Base-by-base conservation (phyloP, 2,888 invertebrate genomes). In the Lasioglossum calceatum region DNA sequence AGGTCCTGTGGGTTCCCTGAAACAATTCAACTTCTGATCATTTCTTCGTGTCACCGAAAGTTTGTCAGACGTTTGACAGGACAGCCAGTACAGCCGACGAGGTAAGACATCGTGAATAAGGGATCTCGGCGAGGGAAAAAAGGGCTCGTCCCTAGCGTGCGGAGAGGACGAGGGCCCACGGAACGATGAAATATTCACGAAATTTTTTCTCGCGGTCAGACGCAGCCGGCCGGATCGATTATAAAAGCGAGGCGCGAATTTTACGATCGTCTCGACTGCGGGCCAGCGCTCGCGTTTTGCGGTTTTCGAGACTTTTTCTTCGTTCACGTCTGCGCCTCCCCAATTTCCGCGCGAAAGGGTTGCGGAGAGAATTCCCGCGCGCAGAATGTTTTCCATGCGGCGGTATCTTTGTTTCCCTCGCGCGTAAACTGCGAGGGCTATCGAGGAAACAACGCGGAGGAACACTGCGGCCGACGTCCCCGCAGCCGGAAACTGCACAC, bases 181-280 rank as follows among this genome's bases (percentile, higher is more conserved):
- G 39, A 27, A 75, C 82, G 86, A 88, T 84, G 84, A 88, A 89
- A 88, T 88, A 88, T 88, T 88, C 82, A 82, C 5, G 82, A 86
- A 88, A 84, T 79, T 83, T 86, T 82, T 86, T 79, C 32, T 27
- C 73, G 27, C 67, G 74, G 47, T 47, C 36, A 72, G 42, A 58
- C 36, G 36, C 44, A 72, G 47, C n/a, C 72, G 61, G 70, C 67
- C 19, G 79, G 84, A 88, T 89, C 89, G 87, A 89, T 89, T 77
- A 82, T 44, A 58, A 39, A 77, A 72, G 72, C 76, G 75, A 70
- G 58, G 70, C 58, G 73, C 74, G 77, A 83, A 82, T 84, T 89
- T 89, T 82, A 83, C 76, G 77, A 84, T 82, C 80, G 81, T 67
- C 81, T 47, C 64, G 70, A 39, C 77, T 75, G 47, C 70, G 39